Base-by-base conservation (phyloP, 2,888 invertebrate genomes). In the Luperina testacea region DNA sequence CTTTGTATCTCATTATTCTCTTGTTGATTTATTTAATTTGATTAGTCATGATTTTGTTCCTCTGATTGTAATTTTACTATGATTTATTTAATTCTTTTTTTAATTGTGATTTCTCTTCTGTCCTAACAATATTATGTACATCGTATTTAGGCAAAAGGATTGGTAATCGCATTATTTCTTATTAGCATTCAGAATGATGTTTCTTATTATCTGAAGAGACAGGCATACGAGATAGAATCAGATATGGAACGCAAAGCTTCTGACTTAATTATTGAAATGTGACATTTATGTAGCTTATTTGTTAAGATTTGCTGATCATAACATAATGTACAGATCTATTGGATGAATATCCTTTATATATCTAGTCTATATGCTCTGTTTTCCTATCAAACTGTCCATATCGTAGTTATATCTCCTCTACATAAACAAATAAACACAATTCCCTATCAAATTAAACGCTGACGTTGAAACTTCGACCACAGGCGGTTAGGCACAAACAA, bases 391-490 rank as follows among this genome's bases (percentile, higher is more conserved):
- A 9, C 57, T 24, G 24, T 57, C 24, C 57, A 57, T 57, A 57
- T 24, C 20, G 51, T 53, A 24, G n/a, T 24, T 24, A 48, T 6
- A 78, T 51, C 24, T n/a, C 15, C 7, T 48, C 53, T 80, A 27
- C 5, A n/a, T 42, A 57, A 48, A 38, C n/a, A 32, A 75, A 53
- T 45, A 42, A 81, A 69, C 17, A 57, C 53, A 71, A 42, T 65
- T n/a, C 38, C 2, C 1, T 38, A 27, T 27, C 27, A 38, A 57
- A 79, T 80, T 64, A 80, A 83, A 70, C 42, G 64, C 69, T 70
- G 59, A 64, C 80, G 32, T 9, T 32, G 15, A 38, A 83, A 59
- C 48, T 69, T 51, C 63, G n/a, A 51, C 53, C 53, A 48, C 17
- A 20, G 45, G 17, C 24, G 24, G 15, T 53, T 27, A 48, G n/a